Percentiles rank a stretch among this genome's conserved stretches.
phyloP scores from a whole-genome alignment of 2,113 vertebrate genomes.

The Pavo muticus region DNA sequence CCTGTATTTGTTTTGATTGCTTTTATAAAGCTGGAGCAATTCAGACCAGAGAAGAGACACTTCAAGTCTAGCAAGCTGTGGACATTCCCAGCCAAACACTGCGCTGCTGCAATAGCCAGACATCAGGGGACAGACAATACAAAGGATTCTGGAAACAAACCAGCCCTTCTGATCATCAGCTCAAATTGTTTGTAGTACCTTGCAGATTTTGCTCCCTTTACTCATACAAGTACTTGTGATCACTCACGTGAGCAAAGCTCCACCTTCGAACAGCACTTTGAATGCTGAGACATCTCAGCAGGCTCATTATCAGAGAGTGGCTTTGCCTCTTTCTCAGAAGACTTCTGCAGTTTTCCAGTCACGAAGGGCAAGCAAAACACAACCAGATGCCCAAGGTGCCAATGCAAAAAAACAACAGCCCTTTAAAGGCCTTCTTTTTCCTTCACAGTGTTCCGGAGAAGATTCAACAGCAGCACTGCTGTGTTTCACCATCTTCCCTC shows the following conservation, averaged over 20 bases:
- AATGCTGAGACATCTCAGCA: background rate
- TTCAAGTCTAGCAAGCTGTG: background rate
- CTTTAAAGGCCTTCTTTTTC: background rate
- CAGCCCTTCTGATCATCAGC: background rate
- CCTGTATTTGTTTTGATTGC: background rate
- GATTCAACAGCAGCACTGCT: background rate
- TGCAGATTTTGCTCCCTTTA: background rate
- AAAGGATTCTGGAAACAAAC: constrained; percentile 10
- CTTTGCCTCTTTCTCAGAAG: background rate
- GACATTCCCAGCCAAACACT: background rate
- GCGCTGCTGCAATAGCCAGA: background rate
- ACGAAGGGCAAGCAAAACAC: background rate
- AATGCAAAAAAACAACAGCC: background rate
- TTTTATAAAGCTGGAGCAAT: background rate
- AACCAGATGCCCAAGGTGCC: background rate
- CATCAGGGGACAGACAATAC: background rate
- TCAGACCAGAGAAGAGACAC: background rate
- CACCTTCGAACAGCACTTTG: background rate
- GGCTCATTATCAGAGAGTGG: background rate
- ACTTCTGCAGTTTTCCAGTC: background rate
- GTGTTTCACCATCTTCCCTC: background rate
- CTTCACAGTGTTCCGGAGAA: background rate
- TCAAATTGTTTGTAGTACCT: background rate
- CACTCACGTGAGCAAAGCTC: background rate
- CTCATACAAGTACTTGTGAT: background rate